Evolutionary conservation across 2,888 invertebrate genomes (phyloP), one percentile per base, ranked within the genome.

Genomic region (Phaedon cochleariae): DNA sequence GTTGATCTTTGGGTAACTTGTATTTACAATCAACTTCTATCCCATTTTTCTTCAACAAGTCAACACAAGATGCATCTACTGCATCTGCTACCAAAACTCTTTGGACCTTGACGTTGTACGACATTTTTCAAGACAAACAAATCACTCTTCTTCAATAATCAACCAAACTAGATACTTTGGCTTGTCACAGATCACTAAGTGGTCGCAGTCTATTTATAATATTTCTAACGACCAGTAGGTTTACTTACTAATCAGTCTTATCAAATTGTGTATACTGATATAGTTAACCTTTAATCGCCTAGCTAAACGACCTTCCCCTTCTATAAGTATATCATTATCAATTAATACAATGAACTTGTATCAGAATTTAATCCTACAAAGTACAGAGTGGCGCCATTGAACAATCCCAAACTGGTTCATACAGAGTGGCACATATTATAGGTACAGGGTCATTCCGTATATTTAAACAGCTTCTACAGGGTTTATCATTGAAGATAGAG

Each of bases 81-180:
- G 96, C 95, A 84, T 98, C 98, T 75, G 96, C 95, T 73, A 98
- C 92, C 63, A 98, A 85, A 64, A 98, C 96, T 71, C 90, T 91
- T 78, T 89, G 88, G 62, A 96, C 89, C 70, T 88, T 84, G 77
- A 91, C 82, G 18, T 57, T 55, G 5, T 7, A 31, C 10, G 52
- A 52, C 26, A 54, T 18, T 34, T 34, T 12, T 10, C 15, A 6
- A 41, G 41, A 41, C 15, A 2, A 15, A n/a, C 15, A 4, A 41
- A 15, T 15, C 1, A 15, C 15, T 26, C 4, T 34, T 12, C 34
- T 10, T 10, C 34, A 10, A 26, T 5, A n/a, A n/a, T n/a, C n/a
- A n/a, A n/a, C n/a, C n/a, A n/a, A n/a, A n/a, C n/a, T n/a, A n/a
- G n/a, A n/a, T n/a, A n/a, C n/a, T n/a, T n/a, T n/a, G n/a, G n/a